These are phyloP conservation scores for Eustalomyia histrio DNA, from an alignment of 2,888 invertebrate species.

Conservation along the genomic window DNA sequence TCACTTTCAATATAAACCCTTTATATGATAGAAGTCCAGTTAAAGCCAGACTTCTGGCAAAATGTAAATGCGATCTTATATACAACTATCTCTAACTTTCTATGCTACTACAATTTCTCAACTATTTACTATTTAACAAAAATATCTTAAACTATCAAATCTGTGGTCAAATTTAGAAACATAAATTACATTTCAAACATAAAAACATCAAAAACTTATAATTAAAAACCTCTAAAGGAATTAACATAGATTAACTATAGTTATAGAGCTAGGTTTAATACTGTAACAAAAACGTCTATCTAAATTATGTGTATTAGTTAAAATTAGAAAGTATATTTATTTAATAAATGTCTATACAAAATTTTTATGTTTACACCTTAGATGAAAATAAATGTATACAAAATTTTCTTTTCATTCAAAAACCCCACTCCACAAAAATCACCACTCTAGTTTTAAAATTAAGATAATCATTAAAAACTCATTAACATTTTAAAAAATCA, in stretches of 20 bases:
- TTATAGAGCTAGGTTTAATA: constrained; percentile 13
- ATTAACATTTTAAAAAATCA: constrained; percentile 59
- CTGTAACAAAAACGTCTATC: constrained; percentile 39
- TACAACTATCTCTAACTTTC: too few relatives aligned
- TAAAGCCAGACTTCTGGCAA: too few relatives aligned
- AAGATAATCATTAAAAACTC: constrained; percentile 50
- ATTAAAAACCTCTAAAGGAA: not conserved
- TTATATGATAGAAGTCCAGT: too few relatives aligned
- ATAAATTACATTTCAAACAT: not conserved
- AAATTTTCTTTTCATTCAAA: constrained; percentile 35
- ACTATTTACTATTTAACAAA: too few relatives aligned
- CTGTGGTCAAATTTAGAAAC: not conserved
- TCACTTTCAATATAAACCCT: too few relatives aligned
- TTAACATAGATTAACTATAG: not conserved
- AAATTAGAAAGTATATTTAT: constrained; percentile 8
- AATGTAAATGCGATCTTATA: too few relatives aligned
- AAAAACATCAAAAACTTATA: constrained; percentile 7
- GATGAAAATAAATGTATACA: constrained; percentile 24
- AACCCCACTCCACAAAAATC: too few relatives aligned
- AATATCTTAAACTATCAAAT: too few relatives aligned
- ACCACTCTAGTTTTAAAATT: constrained; percentile 54
- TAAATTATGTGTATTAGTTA: constrained; percentile 29
- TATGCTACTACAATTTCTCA: too few relatives aligned
- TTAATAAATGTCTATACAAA: constrained; percentile 12
- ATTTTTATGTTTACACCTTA: constrained; percentile 48